phyloP scores from a whole-genome alignment of 2,888 invertebrate genomes.

The Phania funesta region DNA sequence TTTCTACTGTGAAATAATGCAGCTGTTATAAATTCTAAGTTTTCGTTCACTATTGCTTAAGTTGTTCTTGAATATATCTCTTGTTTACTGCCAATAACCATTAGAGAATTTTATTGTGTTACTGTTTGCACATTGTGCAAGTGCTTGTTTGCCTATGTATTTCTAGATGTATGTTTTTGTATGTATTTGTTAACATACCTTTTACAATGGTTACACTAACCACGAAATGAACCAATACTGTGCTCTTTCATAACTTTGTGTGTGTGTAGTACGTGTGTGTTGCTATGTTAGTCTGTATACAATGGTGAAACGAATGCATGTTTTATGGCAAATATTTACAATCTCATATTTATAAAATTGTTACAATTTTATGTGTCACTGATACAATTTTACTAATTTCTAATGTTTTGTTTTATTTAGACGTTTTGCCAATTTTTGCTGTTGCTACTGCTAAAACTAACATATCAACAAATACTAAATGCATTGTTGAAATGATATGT shows the following conservation, averaged over 20 bases:
- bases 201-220: constrained; percentile 12
- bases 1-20: constrained; percentile 60
- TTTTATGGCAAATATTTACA: constrained; percentile 58
- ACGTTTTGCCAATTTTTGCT: not conserved
- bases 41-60: constrained; percentile 34
- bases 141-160: not conserved
- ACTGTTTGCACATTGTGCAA: not conserved
- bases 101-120: constrained; percentile 53
- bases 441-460: constrained; percentile 22
- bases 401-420: constrained; percentile 9
- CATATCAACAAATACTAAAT: constrained; percentile 51
- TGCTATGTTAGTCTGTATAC: no score
- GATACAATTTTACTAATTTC: constrained; percentile 47
- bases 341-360: constrained; percentile 52
- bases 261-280: not conserved
- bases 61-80: constrained; percentile 4
- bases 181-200: no score
- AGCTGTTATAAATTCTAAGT: constrained; percentile 64
- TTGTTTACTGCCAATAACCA: constrained; percentile 58
- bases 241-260: not conserved
- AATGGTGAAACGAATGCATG: constrained; percentile 28
- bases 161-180: not conserved
- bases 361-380: constrained; percentile 61
- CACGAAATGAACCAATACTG: constrained; percentile 2
- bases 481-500: constrained; percentile 58